A percentile compares a stretch with the other conserved stretches of the same genome.
These are phyloP conservation scores for Aldabrachelys gigantea DNA, from an alignment of 2,113 vertebrate species.

Conservation along the genomic window DNA sequence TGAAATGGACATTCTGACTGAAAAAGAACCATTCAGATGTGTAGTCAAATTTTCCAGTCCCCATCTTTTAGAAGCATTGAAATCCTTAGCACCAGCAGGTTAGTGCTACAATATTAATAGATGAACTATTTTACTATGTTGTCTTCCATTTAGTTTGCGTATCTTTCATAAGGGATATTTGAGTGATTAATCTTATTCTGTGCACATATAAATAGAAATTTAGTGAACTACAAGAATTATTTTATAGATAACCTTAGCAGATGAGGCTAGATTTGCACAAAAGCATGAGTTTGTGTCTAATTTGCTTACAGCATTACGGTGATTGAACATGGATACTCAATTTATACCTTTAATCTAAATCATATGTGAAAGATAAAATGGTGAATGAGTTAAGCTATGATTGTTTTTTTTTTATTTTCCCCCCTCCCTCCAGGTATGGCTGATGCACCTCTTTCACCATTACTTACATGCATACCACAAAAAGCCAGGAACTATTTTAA, in stretches of 20 bases:
- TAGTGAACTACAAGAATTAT: neutral
- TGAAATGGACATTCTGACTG: slow-evolving; percentile 70
- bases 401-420: neutral
- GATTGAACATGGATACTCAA: neutral
- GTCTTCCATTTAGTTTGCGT: neutral
- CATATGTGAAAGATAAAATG: neutral
- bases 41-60: slow-evolving; percentile 90
- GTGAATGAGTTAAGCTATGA: neutral
- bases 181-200: neutral
- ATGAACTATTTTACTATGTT: neutral
- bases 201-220: neutral
- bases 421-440: slow-evolving; percentile 84
- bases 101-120: slow-evolving; percentile 11
- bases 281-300: neutral
- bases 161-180: neutral
- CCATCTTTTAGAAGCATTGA: slow-evolving; percentile 90
- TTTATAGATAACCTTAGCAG: neutral
- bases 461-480: slow-evolving; percentile 90
- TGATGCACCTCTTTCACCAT: slow-evolving; percentile 87
- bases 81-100: slow-evolving; percentile 88
- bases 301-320: neutral
- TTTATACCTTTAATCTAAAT: neutral
- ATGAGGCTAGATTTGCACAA: neutral
- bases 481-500: slow-evolving; percentile 93
- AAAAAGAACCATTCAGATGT: slow-evolving; percentile 86